Evolutionary conservation across 1,140 invertebrate genomes (phyloP), one percentile per base, ranked within the genome.

Genomic region (Chironomus tepperi): DNA sequence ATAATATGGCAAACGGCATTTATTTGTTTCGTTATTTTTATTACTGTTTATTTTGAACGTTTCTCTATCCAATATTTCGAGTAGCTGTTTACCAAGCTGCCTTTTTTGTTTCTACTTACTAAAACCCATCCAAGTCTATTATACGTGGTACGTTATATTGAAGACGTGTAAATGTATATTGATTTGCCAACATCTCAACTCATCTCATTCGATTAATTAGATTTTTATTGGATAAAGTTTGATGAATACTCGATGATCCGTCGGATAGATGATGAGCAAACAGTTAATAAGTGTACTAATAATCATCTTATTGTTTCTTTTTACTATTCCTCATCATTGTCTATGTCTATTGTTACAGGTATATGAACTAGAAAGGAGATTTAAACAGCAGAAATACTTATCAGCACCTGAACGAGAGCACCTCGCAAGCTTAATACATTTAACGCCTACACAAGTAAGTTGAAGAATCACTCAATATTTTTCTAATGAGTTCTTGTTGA

Each of bases 381-480:
- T 99, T 85, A 97, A 98, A 81, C 91, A 93, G 84, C 91, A 92
- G 83, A 91, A 97, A 90, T 99, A 98, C 85, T 88, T 98, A 75
- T 98, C 94, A 72, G 96, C 96, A 10, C 95, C 95, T 0, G 97
- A 99, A 87, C 83, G 97, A 77, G 97, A 99, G 84, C 95, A 98
- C 82, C 88, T 98, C 78, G 97, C 97, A 15, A 93, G 91, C 72
- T 90, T 97, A 76, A 96, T 98, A 78, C 91, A 96, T 79, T 87
- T 98, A 76, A 97, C 95, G 57, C 95, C 96, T 12, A 97, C 95
- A 43, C 96, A 98, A 88, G 94, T 96, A 80, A 90, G 88, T 85
- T 73, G 16, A 18, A 15, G 24, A 34, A 34, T 2, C 24, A 34
- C 24, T 34, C 5, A 34, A 34, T n/a, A n/a, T n/a, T 34, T 34